A percentile compares a stretch with the other conserved stretches of the same genome.
These are phyloP conservation scores for Pseudopleuronectes americanus DNA, from an alignment of 2,797 vertebrate genomes.

Conservation along the genomic window DNA sequence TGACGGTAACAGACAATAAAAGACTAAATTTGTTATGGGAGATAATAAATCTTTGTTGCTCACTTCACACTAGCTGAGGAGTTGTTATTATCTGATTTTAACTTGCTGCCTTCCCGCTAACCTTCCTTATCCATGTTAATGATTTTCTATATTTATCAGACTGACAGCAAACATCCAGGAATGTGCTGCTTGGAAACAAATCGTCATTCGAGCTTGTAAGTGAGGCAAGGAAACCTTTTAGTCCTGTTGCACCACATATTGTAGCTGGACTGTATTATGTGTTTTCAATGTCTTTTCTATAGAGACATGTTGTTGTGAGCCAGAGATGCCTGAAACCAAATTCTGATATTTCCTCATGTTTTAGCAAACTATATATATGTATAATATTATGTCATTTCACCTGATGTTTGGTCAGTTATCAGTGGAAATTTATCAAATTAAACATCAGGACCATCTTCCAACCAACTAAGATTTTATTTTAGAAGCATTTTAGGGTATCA, in stretches of 20 bases:
- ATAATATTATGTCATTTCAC: background rate
- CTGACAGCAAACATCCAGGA: background rate
- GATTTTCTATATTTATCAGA: constrained; percentile 21
- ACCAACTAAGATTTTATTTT: background rate
- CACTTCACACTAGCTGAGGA: background rate
- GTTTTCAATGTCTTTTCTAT: background rate
- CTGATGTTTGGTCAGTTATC: constrained; percentile 8
- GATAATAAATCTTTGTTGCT: background rate
- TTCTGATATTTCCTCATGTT: background rate
- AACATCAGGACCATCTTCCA: background rate
- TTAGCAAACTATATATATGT: background rate
- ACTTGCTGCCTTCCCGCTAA: background rate
- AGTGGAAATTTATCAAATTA: background rate
- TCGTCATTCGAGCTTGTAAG: background rate
- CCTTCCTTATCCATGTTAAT: constrained; percentile 1
- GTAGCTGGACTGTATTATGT: background rate
- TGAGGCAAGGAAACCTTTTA: background rate
- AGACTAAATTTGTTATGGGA: background rate
- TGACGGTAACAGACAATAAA: background rate
- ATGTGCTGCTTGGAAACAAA: background rate
- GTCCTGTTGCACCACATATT: background rate
- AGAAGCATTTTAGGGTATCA: background rate
- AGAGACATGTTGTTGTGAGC: background rate
- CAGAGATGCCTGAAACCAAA: background rate
- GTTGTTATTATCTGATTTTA: background rate